Conservation (phyloP, 2,888 invertebrate species). For the Clistopyga incitator region DNA sequence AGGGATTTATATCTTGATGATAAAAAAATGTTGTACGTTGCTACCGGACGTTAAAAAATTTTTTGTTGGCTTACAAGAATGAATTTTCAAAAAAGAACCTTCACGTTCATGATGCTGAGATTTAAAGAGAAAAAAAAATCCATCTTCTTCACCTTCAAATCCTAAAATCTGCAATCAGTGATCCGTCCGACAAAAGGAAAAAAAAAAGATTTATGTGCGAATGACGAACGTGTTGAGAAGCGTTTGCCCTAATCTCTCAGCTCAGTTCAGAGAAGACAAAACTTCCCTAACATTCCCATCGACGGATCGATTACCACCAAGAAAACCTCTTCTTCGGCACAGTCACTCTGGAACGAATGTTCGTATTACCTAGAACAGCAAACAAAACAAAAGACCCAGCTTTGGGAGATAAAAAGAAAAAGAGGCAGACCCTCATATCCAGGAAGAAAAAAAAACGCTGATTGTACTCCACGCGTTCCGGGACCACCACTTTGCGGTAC, state of each 20-base stretch:
- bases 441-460: slow-evolving; percentile 13
- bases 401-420: slow-evolving; percentile 26
- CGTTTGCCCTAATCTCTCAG: neutral
- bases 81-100: too few relatives aligned
- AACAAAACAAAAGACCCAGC: slow-evolving; percentile 25
- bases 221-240: neutral
- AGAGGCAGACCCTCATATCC: slow-evolving; percentile 7
- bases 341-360: slow-evolving; percentile 5
- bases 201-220: neutral
- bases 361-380: slow-evolving; percentile 20
- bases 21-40: too few relatives aligned
- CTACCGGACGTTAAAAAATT: too few relatives aligned
- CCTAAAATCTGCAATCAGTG: neutral
- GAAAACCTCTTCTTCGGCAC: slow-evolving; percentile 10
- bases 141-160: neutral
- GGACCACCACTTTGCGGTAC: slow-evolving; percentile 11
- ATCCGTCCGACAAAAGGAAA: neutral
- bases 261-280: neutral
- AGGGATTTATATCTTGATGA: too few relatives aligned
- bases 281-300: neutral
- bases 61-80: too few relatives aligned
- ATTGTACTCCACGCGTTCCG: slow-evolving; percentile 1
- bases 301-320: slow-evolving; percentile 14
- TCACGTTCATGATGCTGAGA: neutral
- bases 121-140: neutral